Base-by-base conservation (phyloP, 2,113 vertebrate genomes). In the Xiphorhynchus elegans region DNA sequence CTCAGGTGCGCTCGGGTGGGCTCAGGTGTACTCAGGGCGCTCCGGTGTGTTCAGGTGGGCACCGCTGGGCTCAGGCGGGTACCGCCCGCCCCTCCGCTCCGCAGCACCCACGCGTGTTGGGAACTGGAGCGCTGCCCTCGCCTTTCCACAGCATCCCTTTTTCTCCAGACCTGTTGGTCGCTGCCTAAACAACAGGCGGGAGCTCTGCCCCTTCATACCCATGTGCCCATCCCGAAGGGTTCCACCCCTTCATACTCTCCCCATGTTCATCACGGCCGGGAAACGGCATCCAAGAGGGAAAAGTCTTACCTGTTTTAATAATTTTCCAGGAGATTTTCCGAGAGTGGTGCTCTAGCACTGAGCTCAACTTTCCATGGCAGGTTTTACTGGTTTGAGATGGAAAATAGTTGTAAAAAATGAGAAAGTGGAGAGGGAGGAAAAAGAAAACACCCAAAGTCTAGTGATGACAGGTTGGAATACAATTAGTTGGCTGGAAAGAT, bases 211-310 rank as follows among this genome's bases (percentile, higher is more conserved):
- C n/a, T 31, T 21, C 39, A 1, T 1, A 0, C 5, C 11, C 53
- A 0, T 29, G 5, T 42, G 40, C 42, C 26, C 11, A 14, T 24
- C 46, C n/a, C 15, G 68, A 50, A 26, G 13, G 49, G 2, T 1
- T 62, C 55, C 8, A 29, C 2, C 40, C 4, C 1, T 6, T 6
- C 39, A 2, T 2, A 0, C 39, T 17, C 39, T 37, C 46, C 53
- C 1, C 15, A 0, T 40, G 17, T 0, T 16, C 11, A 0, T 3
- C 10, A 8, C 26, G 60, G 35, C 55, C 28, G 2, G 29, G 63
- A 47, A 25, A 6, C 2, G 28, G 6, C 5, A 4, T 17, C 17
- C 40, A 0, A 7, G 40, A 11, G 17, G 39, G 21, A 11, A 9
- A 18, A 59, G 37, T 3, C 1, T 24, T 29, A 23, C 26, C 68